phyloP scores from a whole-genome alignment of 1,140 invertebrate species.

The Xylocopa sonorina region DNA sequence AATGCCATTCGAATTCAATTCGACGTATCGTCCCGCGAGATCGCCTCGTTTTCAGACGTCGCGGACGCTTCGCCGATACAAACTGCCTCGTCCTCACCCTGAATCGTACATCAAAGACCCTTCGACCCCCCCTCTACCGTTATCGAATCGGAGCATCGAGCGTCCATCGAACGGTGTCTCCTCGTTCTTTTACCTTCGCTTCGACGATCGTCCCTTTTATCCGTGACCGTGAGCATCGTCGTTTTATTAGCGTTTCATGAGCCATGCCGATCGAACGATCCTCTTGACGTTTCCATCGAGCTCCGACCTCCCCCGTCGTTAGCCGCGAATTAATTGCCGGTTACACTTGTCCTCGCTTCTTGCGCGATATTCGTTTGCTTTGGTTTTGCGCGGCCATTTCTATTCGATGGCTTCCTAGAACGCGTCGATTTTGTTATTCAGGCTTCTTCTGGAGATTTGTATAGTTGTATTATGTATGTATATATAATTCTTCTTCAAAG shows the following conservation, averaged over 20 bases:
- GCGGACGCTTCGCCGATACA: slow-evolving; percentile 1
- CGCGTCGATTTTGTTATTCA: too few species aligned
- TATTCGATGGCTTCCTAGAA: too few species aligned
- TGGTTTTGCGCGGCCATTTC: too few species aligned
- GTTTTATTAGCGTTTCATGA: slow-evolving; percentile 5
- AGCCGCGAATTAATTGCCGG: not conserved
- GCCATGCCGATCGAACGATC: not conserved
- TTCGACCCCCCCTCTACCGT: too few species aligned
- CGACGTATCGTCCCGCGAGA: slow-evolving; percentile 30
- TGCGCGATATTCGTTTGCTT: too few species aligned
- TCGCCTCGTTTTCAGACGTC: slow-evolving; percentile 20
- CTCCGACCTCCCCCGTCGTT: not conserved
- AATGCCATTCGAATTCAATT: slow-evolving; percentile 66
- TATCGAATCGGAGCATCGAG: not conserved
- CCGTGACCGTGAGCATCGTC: not conserved
- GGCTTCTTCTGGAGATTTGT: too few species aligned
- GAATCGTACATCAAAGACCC: not conserved
- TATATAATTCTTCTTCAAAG: too few species aligned
- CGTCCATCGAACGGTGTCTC: too few species aligned
- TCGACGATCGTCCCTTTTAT: not conserved
- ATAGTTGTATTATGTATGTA: too few species aligned
- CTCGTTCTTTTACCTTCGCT: not conserved
- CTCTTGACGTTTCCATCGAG: not conserved
- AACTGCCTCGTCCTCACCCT: not conserved
- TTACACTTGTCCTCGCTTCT: too few species aligned